Evolutionary conservation across 1,140 invertebrate genomes (phyloP), one percentile per base, ranked within the genome.

Genomic region (Drosophila burlai): DNA sequence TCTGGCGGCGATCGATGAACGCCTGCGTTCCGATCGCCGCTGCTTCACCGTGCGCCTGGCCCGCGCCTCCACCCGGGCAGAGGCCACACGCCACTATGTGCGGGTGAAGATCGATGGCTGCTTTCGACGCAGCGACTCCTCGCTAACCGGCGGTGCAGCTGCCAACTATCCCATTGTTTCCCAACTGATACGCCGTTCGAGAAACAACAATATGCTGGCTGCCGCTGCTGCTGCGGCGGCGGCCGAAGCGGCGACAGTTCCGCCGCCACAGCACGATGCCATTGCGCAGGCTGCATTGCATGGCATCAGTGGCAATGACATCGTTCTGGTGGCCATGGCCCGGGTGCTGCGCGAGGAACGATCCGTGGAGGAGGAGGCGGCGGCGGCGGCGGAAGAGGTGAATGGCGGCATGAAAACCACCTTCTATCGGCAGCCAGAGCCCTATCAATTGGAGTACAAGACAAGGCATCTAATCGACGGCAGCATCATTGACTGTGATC

Each of bases 381-480:
- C 24, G 24, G 24, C 24, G 24, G 29, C 75, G 46, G 15, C 24
- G 1, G 9, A 1, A 11, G 62, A 68, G 6, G 8, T 40, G 4
- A 24, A 34, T 3, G 61, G 36, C 3, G 61, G 36, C 16, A 34
- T 76, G 31, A 61, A 2, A 3, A 24, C 2, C 24, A 24, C 55
- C 49, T 61, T 95, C 2, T 95, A 96, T 76, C 93, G 95, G 6
- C 93, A 96, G 26, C 93, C 97, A 38, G 97, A 97, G 79, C 95
- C 96, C 3, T 96, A 95, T 62, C 95, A 95, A 74, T 95, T 97
- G 93, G 97, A 98, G 91, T 98, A 98, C 87, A 94, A 96, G 11
- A 98, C 97, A 0, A 93, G 97, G 36, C 97, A 98, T 93, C 94
- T 97, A 42, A 94, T 97, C 40, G 97, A 98, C 91, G 97, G 97